Conservation (phyloP, 1,140 invertebrate species). For the Leptinotarsa texana region DNA sequence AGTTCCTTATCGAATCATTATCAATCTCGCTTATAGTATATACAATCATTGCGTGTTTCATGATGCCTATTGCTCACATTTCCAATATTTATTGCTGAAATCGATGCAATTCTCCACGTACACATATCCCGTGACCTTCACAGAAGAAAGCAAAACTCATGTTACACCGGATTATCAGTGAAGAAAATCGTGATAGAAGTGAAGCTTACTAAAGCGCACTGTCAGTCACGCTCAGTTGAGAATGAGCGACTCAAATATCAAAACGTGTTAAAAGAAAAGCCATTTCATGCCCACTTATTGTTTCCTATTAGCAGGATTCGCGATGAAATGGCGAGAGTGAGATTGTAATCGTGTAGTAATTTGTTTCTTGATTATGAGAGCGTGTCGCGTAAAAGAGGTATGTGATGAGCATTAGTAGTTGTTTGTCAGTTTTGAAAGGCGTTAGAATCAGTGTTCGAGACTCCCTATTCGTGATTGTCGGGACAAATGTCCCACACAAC, state of each 20-base stretch:
- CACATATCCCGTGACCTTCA: neutral
- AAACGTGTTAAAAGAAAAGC: constrained; percentile 15
- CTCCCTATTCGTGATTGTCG: too few species aligned
- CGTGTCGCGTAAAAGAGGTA: neutral
- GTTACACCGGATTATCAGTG: constrained; percentile 11
- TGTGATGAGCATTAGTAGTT: neutral
- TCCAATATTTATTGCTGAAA: too few species aligned
- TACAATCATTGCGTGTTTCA: too few species aligned
- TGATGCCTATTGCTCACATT: too few species aligned
- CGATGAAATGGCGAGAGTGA: constrained; percentile 11
- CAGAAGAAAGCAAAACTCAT: neutral
- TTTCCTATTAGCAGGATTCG: constrained; percentile 18
- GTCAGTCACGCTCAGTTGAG: constrained; percentile 25
- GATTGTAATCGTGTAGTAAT: constrained; percentile 5
- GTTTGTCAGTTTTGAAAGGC: too few species aligned
- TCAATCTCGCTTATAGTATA: too few species aligned
- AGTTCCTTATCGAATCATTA: too few species aligned
- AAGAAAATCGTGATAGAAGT: constrained; percentile 10
- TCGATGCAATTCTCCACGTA: neutral
- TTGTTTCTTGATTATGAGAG: constrained; percentile 3
- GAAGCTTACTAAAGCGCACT: constrained; percentile 9
- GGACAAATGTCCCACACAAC: too few species aligned
- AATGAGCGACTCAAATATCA: constrained; percentile 22
- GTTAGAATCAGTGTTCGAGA: too few species aligned
- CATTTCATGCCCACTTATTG: constrained; percentile 23